These are phyloP conservation scores for Cataglyphis albicans DNA, from an alignment of 2,888 invertebrate species.

Conservation along the genomic window DNA sequence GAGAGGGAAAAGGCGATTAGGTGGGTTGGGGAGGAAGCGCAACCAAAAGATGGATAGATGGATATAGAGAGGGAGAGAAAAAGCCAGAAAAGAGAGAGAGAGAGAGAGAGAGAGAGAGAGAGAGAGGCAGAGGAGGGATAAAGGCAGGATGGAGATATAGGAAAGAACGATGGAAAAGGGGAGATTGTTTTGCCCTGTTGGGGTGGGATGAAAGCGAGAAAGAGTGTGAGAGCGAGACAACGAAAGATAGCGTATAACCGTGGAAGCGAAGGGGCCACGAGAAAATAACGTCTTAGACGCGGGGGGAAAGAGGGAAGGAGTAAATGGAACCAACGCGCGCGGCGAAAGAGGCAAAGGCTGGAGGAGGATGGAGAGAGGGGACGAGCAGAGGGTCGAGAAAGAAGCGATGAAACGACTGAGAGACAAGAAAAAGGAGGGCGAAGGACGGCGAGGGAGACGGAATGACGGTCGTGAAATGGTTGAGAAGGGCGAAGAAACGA, in stretches of 20 bases:
- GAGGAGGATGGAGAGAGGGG: conserved; percentile 71
- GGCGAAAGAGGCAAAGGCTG: conserved; percentile 72
- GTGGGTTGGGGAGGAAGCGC: conserved; percentile 43
- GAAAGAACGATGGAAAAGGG: conserved; percentile 70
- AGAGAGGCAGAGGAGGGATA: not conserved
- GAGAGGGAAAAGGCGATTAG: conserved; percentile 51
- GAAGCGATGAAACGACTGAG: conserved; percentile 80
- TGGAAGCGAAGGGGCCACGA: conserved; percentile 82
- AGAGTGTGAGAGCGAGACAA: conserved; percentile 10
- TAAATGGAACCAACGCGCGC: conserved; percentile 72
- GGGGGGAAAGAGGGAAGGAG: conserved; percentile 83
- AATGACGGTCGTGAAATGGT: conserved; percentile 57
- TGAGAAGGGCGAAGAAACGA: conserved; percentile 51
- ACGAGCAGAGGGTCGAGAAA: conserved; percentile 80
- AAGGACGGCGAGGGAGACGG: conserved; percentile 65
- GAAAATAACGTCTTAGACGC: conserved; percentile 83
- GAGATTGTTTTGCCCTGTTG: conserved; percentile 52
- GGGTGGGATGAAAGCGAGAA: conserved; percentile 36
- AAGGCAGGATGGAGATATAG: conserved; percentile 58
- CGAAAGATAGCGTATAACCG: conserved; percentile 73
- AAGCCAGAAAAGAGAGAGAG: conserved; percentile 14
- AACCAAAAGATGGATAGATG: conserved; percentile 54
- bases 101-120: not conserved
- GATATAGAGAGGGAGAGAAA: conserved; percentile 69
- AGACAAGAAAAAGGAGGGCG: conserved; percentile 86